Conservation (phyloP, 2,888 invertebrate genomes). For the Dione juno region DNA sequence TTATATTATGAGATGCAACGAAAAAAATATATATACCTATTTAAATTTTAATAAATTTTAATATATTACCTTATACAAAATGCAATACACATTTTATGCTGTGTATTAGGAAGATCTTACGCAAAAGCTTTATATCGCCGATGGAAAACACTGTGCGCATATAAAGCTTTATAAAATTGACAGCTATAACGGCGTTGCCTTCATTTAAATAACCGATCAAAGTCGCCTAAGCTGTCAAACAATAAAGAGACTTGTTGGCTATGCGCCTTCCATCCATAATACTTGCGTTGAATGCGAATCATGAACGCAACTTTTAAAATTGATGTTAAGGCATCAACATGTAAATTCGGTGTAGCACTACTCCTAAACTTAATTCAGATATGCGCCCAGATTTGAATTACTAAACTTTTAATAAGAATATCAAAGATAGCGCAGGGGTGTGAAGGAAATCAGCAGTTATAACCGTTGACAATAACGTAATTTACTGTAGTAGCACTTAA, state of each 20-base stretch:
- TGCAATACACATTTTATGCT: background rate
- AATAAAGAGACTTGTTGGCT: constrained; percentile 68
- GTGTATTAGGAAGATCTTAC: background rate
- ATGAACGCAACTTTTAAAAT: constrained; percentile 57
- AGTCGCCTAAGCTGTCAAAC: constrained; percentile 66
- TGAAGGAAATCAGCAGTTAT: constrained; percentile 29
- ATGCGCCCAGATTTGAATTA: constrained; percentile 34
- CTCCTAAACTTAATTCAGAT: constrained; percentile 29
- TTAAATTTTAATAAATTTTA: background rate
- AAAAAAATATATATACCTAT: too few species aligned
- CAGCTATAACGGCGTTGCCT: constrained; percentile 67
- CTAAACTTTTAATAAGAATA: constrained; percentile 42
- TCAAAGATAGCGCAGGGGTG: constrained; percentile 20
- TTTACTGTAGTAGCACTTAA: constrained; percentile 40
- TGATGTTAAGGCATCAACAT: constrained; percentile 46
- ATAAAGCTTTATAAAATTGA: constrained; percentile 65
- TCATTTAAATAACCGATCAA: constrained; percentile 79
- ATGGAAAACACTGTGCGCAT: constrained; percentile 34
- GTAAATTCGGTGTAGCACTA: constrained; percentile 44
- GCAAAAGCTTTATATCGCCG: background rate
- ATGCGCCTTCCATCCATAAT: constrained; percentile 61
- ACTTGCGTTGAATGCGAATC: constrained; percentile 61
- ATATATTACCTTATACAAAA: background rate
- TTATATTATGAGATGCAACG: too few species aligned
- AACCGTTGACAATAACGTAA: constrained; percentile 29